Base-by-base conservation (phyloP, 1,140 invertebrate species). In the Pogonomyrmex californicus region DNA sequence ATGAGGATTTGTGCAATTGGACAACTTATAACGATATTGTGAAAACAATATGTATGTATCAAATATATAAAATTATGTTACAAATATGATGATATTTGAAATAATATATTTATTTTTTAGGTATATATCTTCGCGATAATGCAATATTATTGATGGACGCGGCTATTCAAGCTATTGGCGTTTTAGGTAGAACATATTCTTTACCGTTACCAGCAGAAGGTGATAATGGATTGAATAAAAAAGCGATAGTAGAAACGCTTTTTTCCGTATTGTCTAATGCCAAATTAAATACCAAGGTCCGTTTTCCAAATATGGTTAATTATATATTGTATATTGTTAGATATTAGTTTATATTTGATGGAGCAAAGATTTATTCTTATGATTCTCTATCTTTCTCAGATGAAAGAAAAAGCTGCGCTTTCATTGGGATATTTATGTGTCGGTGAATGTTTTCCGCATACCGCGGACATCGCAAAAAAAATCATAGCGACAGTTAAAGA, bases 341-440 rank as follows among this genome's bases (percentile, higher is more conserved):
- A 47, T 76, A 79, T 78, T 23, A 23, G 23, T 36, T 87, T 44
- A 58, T 30, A 66, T 85, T 51, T 62, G 54, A 81, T 62, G 41
- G 7, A 23, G 33, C 5, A 12, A 44, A 33, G 9, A 62, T 73
- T 47, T 71, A 23, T 86, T 87, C 17, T 70, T 60, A 62, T 6
- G 23, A 5, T 63, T 79, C 30, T 79, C 30, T 68, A 68, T 2
- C 33, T 88, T 65, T 92, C 93, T 62, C 56, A 97, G 96, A 92
- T 96, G 0, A 97, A 97, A 92, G 98, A 98, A 93, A 97, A 96
- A 90, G 97, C 97, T 76, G 96, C 97, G 3, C 96, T 96, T 78
- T 96, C 97, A 14, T 94, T 98, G 17, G 98, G 98, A 1, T 95
- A 97, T 75, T 93, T 99, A 60, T 98, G 98, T 93, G 96, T 98